Conservation (phyloP, 2,797 vertebrate species). For the Pelobates cultripes region DNA sequence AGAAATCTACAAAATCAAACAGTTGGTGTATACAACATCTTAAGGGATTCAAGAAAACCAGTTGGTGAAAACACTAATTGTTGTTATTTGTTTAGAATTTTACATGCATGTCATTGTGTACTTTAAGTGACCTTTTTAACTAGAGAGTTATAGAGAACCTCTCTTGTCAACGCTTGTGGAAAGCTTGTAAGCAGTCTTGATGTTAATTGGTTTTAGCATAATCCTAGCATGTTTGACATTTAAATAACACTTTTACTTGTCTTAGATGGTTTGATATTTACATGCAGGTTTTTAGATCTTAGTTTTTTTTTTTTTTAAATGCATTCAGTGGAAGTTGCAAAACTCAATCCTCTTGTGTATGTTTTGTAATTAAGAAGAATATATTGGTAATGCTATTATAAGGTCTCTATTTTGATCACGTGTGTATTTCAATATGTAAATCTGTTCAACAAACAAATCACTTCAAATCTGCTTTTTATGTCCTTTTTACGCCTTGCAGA, state of each 20-base stretch:
- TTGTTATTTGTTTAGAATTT: conserved; percentile 20
- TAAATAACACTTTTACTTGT: conserved; percentile 70
- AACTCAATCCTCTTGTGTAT: not conserved
- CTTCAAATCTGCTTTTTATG: no score
- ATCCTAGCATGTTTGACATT: conserved; percentile 64
- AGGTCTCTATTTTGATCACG: no score
- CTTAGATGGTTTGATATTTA: conserved; percentile 54
- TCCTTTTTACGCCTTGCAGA: no score
- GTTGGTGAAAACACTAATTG: not conserved
- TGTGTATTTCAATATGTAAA: no score
- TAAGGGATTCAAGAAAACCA: conserved; percentile 8
- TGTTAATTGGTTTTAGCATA: conserved; percentile 68
- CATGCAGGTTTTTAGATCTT: not conserved
- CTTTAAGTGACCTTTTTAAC: conserved; percentile 62
- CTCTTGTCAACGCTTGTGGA: conserved; percentile 57
- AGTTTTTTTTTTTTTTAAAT: not conserved
- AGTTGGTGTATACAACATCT: conserved; percentile 43
- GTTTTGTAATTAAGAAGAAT: not conserved
- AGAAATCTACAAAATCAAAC: conserved; percentile 67
- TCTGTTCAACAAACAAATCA: no score
- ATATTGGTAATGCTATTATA: not conserved
- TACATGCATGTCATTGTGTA: conserved; percentile 60
- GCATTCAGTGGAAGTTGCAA: not conserved
- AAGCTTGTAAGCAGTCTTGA: conserved; percentile 73
- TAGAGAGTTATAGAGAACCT: conserved; percentile 65